phyloP scores from a whole-genome alignment of 2,113 vertebrate genomes.

The Scophthalmus maximus region DNA sequence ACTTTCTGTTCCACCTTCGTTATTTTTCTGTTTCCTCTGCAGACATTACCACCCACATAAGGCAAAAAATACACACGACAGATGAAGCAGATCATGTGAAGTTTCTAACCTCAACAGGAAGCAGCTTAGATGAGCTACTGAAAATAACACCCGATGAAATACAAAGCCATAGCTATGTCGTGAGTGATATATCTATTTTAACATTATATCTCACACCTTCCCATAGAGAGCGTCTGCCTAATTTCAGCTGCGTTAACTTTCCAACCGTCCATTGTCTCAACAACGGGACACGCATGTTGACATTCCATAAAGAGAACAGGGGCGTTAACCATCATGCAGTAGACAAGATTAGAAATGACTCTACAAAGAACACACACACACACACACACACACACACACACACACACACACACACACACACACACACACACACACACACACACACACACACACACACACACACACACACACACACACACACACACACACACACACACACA shows the following conservation, averaged over 20 bases:
- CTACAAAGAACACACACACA: too few species aligned
- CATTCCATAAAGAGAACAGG: background rate
- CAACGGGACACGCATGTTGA: background rate
- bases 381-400: too few species aligned
- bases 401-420: too few species aligned
- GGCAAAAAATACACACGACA: background rate
- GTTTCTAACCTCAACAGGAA: constrained; percentile 43
- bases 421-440: too few species aligned
- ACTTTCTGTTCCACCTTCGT: background rate
- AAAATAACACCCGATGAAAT: background rate
- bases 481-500: too few species aligned
- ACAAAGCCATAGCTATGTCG: background rate
- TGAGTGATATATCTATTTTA: background rate
- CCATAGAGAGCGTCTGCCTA: background rate
- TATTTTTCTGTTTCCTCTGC: background rate
- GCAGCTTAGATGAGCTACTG: background rate
- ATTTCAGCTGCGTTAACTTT: background rate
- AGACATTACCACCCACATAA: background rate
- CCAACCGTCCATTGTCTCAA: background rate
- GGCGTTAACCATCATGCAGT: background rate
- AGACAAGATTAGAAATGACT: background rate
- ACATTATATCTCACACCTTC: background rate
- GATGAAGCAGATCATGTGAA: constrained; percentile 4
- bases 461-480: too few species aligned
- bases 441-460: too few species aligned